Percentiles rank a stretch among this genome's conserved stretches.
Conservation (phyloP, 2,888 invertebrate species). For the Philaethria dido region DNA sequence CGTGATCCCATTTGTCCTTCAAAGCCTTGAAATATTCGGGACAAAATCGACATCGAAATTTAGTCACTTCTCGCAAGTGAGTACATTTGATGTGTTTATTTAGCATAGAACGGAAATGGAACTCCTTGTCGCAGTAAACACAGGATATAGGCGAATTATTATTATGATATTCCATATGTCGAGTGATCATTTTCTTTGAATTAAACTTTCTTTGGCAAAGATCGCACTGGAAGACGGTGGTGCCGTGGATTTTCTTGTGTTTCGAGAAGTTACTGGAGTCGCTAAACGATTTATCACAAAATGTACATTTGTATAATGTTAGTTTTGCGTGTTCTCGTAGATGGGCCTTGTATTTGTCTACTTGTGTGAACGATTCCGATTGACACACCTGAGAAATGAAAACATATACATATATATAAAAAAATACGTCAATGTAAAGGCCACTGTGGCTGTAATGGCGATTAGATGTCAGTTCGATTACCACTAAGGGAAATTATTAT, state of each 20-base stretch:
- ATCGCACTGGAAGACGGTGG: conserved; percentile 70
- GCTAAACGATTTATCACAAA: conserved; percentile 78
- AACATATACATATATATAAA: neutral
- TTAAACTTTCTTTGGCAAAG: conserved; percentile 76
- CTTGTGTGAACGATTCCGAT: conserved; percentile 60
- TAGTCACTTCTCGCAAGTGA: conserved; percentile 57
- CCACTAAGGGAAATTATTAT: too few species aligned
- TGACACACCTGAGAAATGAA: conserved; percentile 50
- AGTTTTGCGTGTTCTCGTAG: conserved; percentile 76
- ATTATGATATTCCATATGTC: conserved; percentile 75
- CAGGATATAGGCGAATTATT: conserved; percentile 65
- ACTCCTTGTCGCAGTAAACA: conserved; percentile 61
- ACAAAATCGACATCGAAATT: conserved; percentile 69
- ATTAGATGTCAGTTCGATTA: too few species aligned
- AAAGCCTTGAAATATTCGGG: conserved; percentile 59
- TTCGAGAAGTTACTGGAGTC: conserved; percentile 81
- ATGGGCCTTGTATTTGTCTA: conserved; percentile 77
- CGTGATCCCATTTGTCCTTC: conserved; percentile 79
- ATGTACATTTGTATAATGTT: conserved; percentile 74
- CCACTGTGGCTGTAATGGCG: too few species aligned
- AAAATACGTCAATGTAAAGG: too few species aligned
- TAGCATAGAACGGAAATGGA: conserved; percentile 73
- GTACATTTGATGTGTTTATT: conserved; percentile 71
- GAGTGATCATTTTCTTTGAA: conserved; percentile 74
- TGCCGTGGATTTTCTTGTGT: conserved; percentile 78